Evolutionary conservation across 53 echinoderm and acorn worm genomes (phyloP), one percentile per base, ranked within the genome.

Genomic region (Paracentrotus lividus): DNA sequence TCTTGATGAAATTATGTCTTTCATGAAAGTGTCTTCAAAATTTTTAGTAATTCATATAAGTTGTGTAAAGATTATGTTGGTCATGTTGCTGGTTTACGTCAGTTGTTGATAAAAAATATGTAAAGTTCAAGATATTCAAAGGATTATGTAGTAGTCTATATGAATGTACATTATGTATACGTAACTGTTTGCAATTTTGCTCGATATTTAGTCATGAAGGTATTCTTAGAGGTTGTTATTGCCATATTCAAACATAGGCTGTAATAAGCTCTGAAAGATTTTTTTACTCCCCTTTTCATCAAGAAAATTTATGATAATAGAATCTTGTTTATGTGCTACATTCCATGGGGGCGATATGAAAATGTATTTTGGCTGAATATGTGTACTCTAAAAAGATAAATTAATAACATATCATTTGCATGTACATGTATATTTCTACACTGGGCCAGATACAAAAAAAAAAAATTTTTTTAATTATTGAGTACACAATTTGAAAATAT

Each of bases 301-400:
- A 72, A 72, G 40, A 72, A 40, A 38, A 38, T 3, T 72, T 72
- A 36, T 40, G 40, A 1, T 2, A 5, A 9, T 72, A 20, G 1
- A 9, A 18, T 72, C 72, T 72, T 40, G 18, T 72, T 38, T 27
- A 72, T 40, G 40, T 4, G 21, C 72, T 18, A 40, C 72, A 72
- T 72, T 72, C 72, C 72, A 72, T 20, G 18, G 14, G 16, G 72
- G 72, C 72, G 72, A 72, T 72, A 72, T 10, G 4, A 2, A 36
- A 72, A 72, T 38, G 38, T 72, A 72, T 72, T 20, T 7, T 36
- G 72, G 72, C 72, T 72, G 72, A 72, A 72, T 18, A 21, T 72
- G 36, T 72, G 40, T 40, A 21, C 21, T 12, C n/a, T n/a, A n/a
- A n/a, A n/a, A 67, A 67, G 13, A 32, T 65, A 32, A 14, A 59